These are phyloP conservation scores for Heterochromis multidens DNA, from an alignment of 2,113 vertebrate species.

Conservation along the genomic window DNA sequence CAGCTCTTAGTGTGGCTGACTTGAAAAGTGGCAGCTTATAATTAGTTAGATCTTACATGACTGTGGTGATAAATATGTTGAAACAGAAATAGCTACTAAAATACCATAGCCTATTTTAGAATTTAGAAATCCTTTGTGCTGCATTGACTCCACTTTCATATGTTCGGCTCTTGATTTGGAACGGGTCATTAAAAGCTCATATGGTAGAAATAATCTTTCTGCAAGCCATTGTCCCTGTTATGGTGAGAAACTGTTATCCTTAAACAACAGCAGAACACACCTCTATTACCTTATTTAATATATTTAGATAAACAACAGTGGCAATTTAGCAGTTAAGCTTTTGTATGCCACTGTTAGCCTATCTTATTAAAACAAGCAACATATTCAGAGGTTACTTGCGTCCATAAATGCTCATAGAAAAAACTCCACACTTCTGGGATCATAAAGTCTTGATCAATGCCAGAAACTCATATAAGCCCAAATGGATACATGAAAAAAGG, in stretches of 20 bases:
- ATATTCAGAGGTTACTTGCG: slow-evolving; percentile 39
- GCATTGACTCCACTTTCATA: neutral
- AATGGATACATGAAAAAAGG: neutral
- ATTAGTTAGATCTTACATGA: neutral
- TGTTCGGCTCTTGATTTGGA: neutral
- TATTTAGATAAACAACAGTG: neutral
- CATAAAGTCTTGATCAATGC: neutral
- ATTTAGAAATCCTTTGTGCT: neutral
- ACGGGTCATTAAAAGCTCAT: neutral
- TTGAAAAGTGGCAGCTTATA: neutral
- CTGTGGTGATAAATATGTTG: neutral
- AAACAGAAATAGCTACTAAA: neutral
- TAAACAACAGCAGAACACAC: neutral
- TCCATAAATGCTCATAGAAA: slow-evolving; percentile 36
- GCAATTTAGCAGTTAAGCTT: neutral
- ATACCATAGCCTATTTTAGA: neutral
- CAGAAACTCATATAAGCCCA: neutral
- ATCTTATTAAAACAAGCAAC: slow-evolving; percentile 9
- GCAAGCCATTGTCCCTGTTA: neutral
- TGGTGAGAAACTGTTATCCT: neutral
- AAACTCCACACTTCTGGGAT: slow-evolving; percentile 31
- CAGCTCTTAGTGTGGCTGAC: accelerated
- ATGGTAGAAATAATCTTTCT: neutral
- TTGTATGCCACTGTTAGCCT: neutral
- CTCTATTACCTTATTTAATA: neutral